Conservation (phyloP, 2,888 invertebrate genomes). For the Caenorhabditis doughertyi region DNA sequence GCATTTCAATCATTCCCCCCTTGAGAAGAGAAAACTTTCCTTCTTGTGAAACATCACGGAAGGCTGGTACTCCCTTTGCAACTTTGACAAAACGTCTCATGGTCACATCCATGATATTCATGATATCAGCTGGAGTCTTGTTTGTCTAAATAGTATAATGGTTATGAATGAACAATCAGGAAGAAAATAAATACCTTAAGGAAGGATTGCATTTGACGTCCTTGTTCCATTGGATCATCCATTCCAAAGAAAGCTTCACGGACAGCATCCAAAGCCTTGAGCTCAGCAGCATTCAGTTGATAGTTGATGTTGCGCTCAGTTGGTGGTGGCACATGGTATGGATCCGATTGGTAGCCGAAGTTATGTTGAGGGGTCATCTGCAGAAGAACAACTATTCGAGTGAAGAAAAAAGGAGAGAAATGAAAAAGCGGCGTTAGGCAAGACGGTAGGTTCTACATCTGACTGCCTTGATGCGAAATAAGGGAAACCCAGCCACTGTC, state of each 20-base stretch:
- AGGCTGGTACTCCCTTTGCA: conserved; percentile 78
- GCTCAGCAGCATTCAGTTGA: conserved; percentile 76
- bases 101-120: conserved; percentile 82
- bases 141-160: conserved; percentile 60
- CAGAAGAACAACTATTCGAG: conserved; percentile 2
- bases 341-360: conserved; percentile 42
- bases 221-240: conserved; percentile 77
- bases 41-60: conserved; percentile 78
- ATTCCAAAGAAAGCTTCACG: conserved; percentile 77
- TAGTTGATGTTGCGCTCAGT: conserved; percentile 65
- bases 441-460: conserved; percentile 30
- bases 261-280: conserved; percentile 76
- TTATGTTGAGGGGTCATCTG: conserved; percentile 41
- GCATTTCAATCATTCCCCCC: conserved; percentile 81
- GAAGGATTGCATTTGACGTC: conserved; percentile 71
- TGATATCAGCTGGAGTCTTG: conserved; percentile 77
- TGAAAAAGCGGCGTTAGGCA: not conserved
- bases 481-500: conserved; percentile 18
- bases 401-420: not conserved
- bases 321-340: conserved; percentile 31
- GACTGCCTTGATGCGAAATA: conserved; percentile 22
- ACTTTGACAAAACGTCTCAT: conserved; percentile 81
- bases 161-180: not conserved
- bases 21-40: conserved; percentile 81
- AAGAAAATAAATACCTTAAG: conserved; percentile 54